Base-by-base conservation (phyloP, 35 echinoderm and acorn worm species). In the Ophioderma brevispina region DNA sequence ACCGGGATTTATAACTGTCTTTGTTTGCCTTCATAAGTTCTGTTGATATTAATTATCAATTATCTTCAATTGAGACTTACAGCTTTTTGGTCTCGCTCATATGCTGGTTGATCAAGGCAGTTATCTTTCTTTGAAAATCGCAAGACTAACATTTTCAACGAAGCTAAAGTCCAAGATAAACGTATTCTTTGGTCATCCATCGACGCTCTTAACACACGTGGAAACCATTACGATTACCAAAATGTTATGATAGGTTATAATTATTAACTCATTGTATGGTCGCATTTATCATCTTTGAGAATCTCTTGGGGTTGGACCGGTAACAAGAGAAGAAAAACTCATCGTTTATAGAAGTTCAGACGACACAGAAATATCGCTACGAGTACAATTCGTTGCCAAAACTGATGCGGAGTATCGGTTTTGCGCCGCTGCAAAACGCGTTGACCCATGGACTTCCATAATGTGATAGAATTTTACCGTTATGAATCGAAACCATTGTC, bases 221-320 rank as follows among this genome's bases (percentile, higher is more conserved):
- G 23, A 70, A 70, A 25, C 15, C 59, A 70, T 70, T 70, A 70
- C 4, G n/a, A 70, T 15, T 70, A 70, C 28, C 59, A 70, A 70
- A 70, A 70, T 70, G 59, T 70, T 70, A 70, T 70, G 59, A 70
- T 70, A 70, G 59, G 59, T 70, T 70, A 70, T 52, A 52, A 52
- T 52, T 52, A 52, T 52, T 52, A 52, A 52, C 46, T 52, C 46
- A 52, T 52, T 52, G 46, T 21, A 11, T 70, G 17, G 28, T 13
- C 59, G 59, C 28, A 70, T 70, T 70, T 70, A 70, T 70, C 59
- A 25, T 70, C 28, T 30, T 25, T 25, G 21, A 25, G n/a, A 18
- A 70, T 30, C 59, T 70, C 59, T 70, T 70, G 59, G 59, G 59
- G 28, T 25, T 70, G 15, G 15, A 70, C n/a, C 23, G 28, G 59